phyloP scores from a whole-genome alignment of 1,140 invertebrate species.

The Stegodyphus dumicola region DNA sequence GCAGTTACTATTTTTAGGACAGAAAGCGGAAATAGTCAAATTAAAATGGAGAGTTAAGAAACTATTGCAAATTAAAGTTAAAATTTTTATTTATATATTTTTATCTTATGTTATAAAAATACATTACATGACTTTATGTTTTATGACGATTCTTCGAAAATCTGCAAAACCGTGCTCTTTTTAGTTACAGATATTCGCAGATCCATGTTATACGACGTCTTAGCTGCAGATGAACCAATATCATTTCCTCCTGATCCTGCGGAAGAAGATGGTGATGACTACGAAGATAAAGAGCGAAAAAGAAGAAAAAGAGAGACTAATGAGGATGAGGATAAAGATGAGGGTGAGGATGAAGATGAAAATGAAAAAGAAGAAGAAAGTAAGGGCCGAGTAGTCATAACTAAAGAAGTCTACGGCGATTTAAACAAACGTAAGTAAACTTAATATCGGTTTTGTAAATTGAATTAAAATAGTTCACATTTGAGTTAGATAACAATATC shows the following conservation, averaged over 20 bases:
- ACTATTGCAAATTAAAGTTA: too few relatives aligned
- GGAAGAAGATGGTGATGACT: neutral
- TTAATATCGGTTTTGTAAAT: neutral
- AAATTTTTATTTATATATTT: too few relatives aligned
- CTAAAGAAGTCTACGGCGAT: slow-evolving; percentile 34
- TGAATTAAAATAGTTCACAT: too few relatives aligned
- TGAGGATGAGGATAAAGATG: too few relatives aligned
- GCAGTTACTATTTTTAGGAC: too few relatives aligned
- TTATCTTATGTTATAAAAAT: neutral
- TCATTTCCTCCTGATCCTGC: neutral
- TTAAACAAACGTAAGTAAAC: slow-evolving; percentile 19
- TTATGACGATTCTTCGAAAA: too few relatives aligned
- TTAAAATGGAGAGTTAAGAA: too few relatives aligned
- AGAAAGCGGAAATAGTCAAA: too few relatives aligned
- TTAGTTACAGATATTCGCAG: neutral
- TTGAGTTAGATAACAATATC: too few relatives aligned
- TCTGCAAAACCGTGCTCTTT: too few relatives aligned
- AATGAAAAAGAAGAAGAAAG: slow-evolving; percentile 1
- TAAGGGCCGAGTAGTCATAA: slow-evolving; percentile 3
- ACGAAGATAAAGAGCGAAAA: neutral
- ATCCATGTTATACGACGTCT: neutral
- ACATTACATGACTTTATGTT: too few relatives aligned
- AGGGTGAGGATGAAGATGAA: neutral
- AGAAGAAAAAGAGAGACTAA: slow-evolving; percentile 2
- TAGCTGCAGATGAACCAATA: neutral